A percentile compares a stretch with the other conserved stretches of the same genome.
These are phyloP conservation scores for Gallinago solitaria DNA, from an alignment of 2,797 vertebrate genomes.

Conservation along the genomic window DNA sequence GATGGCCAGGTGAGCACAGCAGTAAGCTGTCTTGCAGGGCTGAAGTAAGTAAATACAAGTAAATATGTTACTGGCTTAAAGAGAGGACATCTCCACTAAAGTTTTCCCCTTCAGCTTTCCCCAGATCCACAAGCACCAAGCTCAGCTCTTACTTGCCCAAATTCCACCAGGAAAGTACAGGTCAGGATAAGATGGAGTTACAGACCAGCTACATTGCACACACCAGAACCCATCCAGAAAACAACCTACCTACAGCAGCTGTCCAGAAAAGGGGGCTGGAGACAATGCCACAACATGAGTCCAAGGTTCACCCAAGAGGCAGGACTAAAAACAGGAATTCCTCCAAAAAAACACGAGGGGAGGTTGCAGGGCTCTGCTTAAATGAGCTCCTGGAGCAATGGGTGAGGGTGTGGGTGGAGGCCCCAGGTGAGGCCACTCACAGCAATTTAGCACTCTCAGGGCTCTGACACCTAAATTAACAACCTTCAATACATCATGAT, in stretches of 20 bases:
- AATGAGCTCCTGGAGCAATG: background rate
- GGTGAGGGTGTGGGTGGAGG: background rate
- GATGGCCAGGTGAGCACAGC: background rate
- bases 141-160: accelerated
- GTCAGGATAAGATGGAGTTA: accelerated
- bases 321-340: accelerated
- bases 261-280: background rate
- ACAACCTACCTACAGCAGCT: background rate
- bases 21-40: background rate
- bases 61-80: background rate
- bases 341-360: accelerated
- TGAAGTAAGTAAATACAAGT: too few species aligned
- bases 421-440: background rate
- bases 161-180: background rate
- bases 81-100: background rate
- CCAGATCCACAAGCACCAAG: background rate
- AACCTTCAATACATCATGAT: accelerated
- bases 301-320: accelerated
- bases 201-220: background rate
- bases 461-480: background rate
- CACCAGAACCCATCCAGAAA: background rate
- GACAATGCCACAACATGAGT: accelerated
- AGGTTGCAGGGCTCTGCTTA: background rate
- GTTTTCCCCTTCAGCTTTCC: background rate
- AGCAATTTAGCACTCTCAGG: background rate